Evolutionary conservation across 2,888 invertebrate species (phyloP), one percentile per base, ranked within the genome.

Genomic region (Euzophera pinguis): DNA sequence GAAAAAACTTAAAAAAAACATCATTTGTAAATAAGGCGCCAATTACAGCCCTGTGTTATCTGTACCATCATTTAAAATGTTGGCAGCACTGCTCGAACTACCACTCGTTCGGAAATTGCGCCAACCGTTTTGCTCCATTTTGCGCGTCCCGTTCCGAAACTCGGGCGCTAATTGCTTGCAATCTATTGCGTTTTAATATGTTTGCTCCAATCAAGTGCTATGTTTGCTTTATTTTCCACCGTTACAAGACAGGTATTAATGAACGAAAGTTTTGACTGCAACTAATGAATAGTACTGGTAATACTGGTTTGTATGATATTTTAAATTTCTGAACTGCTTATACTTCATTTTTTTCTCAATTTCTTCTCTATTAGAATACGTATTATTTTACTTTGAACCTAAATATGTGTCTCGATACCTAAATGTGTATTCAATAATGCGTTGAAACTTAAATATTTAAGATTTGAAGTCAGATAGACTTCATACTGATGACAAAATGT

Each of bases 151-250:
- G 47, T 50, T 47, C 45, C 43, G 52, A 50, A 53, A 51, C 50
- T 56, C 52, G 42, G 57, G 71, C 73, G 70, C 75, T 84, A 82
- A 84, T 84, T 84, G 84, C 81, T 80, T 54, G 68, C 78, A 80
- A 81, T 83, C 80, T 81, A 83, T 81, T 73, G 78, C 78, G 73
- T 75, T 82, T 80, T 76, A 81, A 83, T 78, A 74, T 75, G 78
- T 81, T 82, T 78, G 73, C 71, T 17, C 43, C 51, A 35, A 51
- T 51, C 51, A 43, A 43, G 27, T 37, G 22, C 43, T 6, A 17
- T 43, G 42, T 32, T 29, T 13, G 35, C 22, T 43, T 22, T 37
- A 35, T 27, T 51, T 39, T 39, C 8, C 16, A 6, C 32, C 10
- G 32, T 32, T 9, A 39, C 39, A 8, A 39, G 39, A 39, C 16